phyloP scores from a whole-genome alignment of 2,888 invertebrate species.

The Acrobasis suavella region DNA sequence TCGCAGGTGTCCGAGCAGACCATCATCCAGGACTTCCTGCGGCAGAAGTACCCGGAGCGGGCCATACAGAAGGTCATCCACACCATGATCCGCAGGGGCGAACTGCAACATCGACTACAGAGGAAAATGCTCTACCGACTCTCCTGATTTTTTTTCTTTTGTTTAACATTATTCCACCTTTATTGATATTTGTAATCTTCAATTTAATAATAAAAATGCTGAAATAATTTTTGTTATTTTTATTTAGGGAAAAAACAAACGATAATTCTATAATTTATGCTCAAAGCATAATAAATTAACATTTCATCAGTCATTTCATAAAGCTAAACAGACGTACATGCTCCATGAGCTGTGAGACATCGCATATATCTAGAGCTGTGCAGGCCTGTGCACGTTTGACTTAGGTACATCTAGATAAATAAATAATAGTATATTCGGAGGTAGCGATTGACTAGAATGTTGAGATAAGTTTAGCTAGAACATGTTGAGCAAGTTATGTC shows the following conservation, averaged over 20 bases:
- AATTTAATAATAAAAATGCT: constrained; percentile 8
- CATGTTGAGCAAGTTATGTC: constrained; percentile 14
- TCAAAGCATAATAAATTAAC: constrained; percentile 28
- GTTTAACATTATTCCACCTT: constrained; percentile 18
- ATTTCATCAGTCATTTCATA: constrained; percentile 22
- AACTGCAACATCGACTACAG: constrained; percentile 97
- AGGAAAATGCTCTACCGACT: constrained; percentile 90
- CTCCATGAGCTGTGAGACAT: constrained; percentile 14
- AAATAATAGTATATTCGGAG: constrained; percentile 30
- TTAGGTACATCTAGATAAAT: constrained; percentile 11
- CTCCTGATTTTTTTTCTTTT: constrained; percentile 12
- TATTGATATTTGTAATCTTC: constrained; percentile 17
- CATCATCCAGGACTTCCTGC: constrained; percentile 93
- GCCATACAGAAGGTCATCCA: constrained; percentile 95
- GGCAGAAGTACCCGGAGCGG: constrained; percentile 93
- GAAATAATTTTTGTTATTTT: background rate
- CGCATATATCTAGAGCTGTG: constrained; percentile 20
- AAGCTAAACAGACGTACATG: constrained; percentile 6
- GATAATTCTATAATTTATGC: constrained; percentile 24
- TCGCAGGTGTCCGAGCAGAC: constrained; percentile 97
- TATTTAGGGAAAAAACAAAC: constrained; percentile 18
- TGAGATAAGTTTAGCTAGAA: constrained; percentile 16
- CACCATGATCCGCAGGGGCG: constrained; percentile 97
- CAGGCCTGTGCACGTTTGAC: constrained; percentile 13
- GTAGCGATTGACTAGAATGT: constrained; percentile 47